phyloP scores from a whole-genome alignment of 2,797 vertebrate species.

The Tauraco hartlaubi region DNA sequence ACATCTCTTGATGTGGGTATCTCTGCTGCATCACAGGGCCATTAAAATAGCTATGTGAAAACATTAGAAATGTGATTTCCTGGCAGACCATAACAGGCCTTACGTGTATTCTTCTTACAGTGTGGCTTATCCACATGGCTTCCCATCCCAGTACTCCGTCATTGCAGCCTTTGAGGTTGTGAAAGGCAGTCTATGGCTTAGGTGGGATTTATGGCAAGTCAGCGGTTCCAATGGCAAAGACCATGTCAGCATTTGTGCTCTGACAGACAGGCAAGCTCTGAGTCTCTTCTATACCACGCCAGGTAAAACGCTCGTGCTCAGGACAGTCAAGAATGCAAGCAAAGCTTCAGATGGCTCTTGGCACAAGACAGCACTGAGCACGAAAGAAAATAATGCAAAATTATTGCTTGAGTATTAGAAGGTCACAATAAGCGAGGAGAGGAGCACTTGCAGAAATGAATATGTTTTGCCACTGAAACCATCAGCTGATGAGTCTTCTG shows the following conservation, averaged over 20 bases:
- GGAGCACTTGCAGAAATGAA: slow-evolving; percentile 51
- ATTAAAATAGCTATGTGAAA: not conserved
- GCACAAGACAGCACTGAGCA: slow-evolving; percentile 82
- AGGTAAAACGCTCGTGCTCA: slow-evolving; percentile 67
- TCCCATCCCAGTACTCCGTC: slow-evolving; percentile 81
- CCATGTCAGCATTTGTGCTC: slow-evolving; percentile 77
- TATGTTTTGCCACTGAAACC: slow-evolving; percentile 80
- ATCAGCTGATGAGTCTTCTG: slow-evolving; percentile 65
- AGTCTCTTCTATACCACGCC: slow-evolving; percentile 78
- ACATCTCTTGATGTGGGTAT: not conserved
- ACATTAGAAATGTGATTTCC: not conserved
- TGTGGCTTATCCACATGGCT: slow-evolving; percentile 79
- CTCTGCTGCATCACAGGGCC: not conserved
- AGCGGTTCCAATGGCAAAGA: slow-evolving; percentile 78
- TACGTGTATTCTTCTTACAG: slow-evolving; percentile 43
- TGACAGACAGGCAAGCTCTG: slow-evolving; percentile 71
- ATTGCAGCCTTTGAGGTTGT: slow-evolving; percentile 81
- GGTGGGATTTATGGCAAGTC: slow-evolving; percentile 85
- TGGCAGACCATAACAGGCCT: not conserved
- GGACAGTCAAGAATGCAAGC: slow-evolving; percentile 72
- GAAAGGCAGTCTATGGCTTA: slow-evolving; percentile 62
- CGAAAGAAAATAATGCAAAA: slow-evolving; percentile 76
- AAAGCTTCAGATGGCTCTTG: slow-evolving; percentile 82
- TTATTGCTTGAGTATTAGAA: slow-evolving; percentile 82
- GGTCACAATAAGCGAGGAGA: slow-evolving; percentile 67